These are phyloP conservation scores for Uria lomvia DNA, from an alignment of 2,113 vertebrate genomes.

Conservation along the genomic window DNA sequence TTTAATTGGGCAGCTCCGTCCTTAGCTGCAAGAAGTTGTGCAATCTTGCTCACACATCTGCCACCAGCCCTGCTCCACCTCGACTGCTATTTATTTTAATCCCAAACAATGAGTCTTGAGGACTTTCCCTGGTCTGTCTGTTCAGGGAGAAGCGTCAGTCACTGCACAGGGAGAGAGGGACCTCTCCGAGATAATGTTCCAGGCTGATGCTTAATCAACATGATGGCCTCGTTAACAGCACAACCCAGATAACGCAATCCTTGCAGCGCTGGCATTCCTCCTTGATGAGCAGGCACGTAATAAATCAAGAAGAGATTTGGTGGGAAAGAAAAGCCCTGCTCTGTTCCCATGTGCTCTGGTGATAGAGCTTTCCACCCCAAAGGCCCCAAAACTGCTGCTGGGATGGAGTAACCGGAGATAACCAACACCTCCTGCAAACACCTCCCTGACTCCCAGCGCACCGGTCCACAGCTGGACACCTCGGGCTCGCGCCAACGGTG, in stretches of 20 bases:
- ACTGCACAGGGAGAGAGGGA: neutral
- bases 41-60: neutral
- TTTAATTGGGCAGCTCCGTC: neutral
- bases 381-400: neutral
- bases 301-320: neutral
- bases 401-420: neutral
- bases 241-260: neutral
- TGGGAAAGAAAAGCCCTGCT: neutral
- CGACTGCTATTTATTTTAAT: neutral
- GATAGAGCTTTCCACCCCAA: neutral
- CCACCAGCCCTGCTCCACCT: slow-evolving; percentile 8
- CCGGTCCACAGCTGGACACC: neutral
- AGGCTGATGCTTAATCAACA: neutral
- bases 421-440: neutral
- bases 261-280: neutral
- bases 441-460: neutral
- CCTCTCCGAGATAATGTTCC: neutral
- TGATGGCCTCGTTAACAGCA: neutral
- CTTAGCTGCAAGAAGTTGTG: neutral
- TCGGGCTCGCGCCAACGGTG: fast-evolving
- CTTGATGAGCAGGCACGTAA: neutral
- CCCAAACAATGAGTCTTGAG: neutral
- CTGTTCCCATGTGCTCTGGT: neutral
- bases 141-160: neutral
- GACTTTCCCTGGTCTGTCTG: neutral